Conservation (phyloP, 2,797 vertebrate genomes). For the Aplochiton taeniatus region DNA sequence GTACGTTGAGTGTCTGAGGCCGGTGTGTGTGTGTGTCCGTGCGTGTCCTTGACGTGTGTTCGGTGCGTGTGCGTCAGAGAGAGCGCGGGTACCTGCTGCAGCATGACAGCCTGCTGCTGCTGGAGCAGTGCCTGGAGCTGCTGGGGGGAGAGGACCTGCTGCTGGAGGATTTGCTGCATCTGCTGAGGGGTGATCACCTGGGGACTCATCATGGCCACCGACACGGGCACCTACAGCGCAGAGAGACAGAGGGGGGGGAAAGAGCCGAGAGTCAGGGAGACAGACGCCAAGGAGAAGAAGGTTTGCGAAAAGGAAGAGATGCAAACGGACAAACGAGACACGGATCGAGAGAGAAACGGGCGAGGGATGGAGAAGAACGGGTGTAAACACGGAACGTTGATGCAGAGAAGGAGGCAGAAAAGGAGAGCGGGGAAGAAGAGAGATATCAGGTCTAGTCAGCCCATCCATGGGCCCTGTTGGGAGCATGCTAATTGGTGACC, state of each 20-base stretch:
- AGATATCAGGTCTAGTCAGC: conserved; percentile 33
- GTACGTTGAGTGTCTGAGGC: not conserved
- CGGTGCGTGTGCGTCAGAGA: conserved; percentile 5
- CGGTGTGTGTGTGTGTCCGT: not conserved
- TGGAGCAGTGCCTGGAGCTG: conserved; percentile 98
- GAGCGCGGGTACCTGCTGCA: conserved; percentile 90
- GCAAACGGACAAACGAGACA: too few species aligned
- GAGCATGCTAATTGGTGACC: conserved; percentile 59
- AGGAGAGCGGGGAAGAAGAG: conserved; percentile 10
- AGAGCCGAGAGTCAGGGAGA: not conserved
- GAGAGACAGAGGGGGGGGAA: not conserved
- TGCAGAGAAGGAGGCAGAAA: conserved; percentile 5
- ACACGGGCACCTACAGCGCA: conserved; percentile 91
- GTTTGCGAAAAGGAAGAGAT: not conserved
- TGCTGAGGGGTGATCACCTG: conserved; percentile 99
- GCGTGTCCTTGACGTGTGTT: not conserved
- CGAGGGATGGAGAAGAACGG: conserved; percentile 18
- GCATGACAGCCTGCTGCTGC: conserved; percentile 98
- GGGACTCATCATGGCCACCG: conserved; percentile 99
- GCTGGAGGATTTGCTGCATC: conserved; percentile 99
- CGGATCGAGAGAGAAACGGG: not conserved
- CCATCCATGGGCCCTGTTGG: conserved; percentile 45
- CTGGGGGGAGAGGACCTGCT: conserved; percentile 98
- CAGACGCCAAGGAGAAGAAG: too few species aligned
- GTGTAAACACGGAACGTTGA: conserved; percentile 8